Conservation (phyloP, 1,140 invertebrate species). For the Tigriopus japonicus region DNA sequence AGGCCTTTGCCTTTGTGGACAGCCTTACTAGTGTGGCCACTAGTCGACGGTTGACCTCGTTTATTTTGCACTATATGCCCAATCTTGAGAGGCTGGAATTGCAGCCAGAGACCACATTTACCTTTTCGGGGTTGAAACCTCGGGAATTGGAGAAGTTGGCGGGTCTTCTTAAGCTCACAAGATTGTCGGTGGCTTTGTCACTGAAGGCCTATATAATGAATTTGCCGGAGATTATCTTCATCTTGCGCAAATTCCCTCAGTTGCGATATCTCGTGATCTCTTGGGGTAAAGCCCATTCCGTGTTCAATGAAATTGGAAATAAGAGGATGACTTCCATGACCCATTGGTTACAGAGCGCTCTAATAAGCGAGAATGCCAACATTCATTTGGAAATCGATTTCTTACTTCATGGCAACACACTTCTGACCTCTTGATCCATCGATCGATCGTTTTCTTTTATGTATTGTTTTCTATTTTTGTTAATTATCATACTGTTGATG, state of each 20-base stretch:
- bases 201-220: neutral
- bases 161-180: neutral
- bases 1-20: neutral
- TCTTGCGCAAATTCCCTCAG: neutral
- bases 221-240: neutral
- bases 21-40: no score
- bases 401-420: neutral
- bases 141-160: neutral
- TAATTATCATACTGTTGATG: no score
- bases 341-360: neutral
- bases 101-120: neutral
- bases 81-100: neutral
- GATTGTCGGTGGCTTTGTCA: neutral
- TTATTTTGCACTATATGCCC: neutral
- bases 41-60: no score
- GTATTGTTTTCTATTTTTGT: no score
- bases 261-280: neutral
- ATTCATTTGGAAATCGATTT: neutral
- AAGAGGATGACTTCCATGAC: neutral
- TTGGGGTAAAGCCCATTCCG: neutral
- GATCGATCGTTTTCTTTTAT: no score
- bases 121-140: neutral
- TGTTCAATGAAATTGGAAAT: neutral
- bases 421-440: no score
- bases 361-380: neutral